Percentiles rank a stretch among this genome's conserved stretches.
Evolutionary conservation across 92 coral and sea anemone genomes (phyloP).

Genomic region (Micromussa lordhowensis): DNA sequence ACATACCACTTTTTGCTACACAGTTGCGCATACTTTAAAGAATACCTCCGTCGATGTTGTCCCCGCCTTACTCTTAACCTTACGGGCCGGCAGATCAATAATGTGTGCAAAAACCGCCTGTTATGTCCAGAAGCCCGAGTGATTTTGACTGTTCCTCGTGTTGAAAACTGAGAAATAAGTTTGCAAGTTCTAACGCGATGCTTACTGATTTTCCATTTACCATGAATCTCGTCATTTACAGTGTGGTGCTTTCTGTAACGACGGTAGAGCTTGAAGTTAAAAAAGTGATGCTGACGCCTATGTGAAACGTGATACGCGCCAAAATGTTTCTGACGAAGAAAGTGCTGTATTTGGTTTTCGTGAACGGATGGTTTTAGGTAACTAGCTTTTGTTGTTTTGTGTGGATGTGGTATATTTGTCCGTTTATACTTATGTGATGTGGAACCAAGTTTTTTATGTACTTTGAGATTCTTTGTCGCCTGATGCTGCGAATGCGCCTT

Average conservation of each 20-base stretch:
- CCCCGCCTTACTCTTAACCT: conserved; percentile 54
- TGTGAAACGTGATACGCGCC: not conserved
- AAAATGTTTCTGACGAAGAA: not conserved
- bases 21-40: conserved; percentile 64
- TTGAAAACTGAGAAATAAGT: conserved; percentile 66
- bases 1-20: conserved; percentile 77
- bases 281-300: conserved; percentile 37
- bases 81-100: conserved; percentile 76
- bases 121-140: conserved; percentile 40
- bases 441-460: not conserved
- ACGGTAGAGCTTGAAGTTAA: conserved; percentile 75
- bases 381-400: not conserved
- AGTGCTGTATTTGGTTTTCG: not conserved
- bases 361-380: not conserved
- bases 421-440: not conserved
- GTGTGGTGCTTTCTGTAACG: conserved; percentile 77
- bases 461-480: not conserved
- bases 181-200: conserved; percentile 80
- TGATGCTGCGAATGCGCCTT: not conserved
- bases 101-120: conserved; percentile 69
- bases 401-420: not conserved
- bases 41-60: conserved; percentile 25
- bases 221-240: conserved; percentile 75
- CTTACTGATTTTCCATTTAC: conserved; percentile 79
- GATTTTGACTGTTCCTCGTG: conserved; percentile 81